Evolutionary conservation across 1,140 invertebrate species (phyloP).

Genomic region (Pteromalus puparum): DNA sequence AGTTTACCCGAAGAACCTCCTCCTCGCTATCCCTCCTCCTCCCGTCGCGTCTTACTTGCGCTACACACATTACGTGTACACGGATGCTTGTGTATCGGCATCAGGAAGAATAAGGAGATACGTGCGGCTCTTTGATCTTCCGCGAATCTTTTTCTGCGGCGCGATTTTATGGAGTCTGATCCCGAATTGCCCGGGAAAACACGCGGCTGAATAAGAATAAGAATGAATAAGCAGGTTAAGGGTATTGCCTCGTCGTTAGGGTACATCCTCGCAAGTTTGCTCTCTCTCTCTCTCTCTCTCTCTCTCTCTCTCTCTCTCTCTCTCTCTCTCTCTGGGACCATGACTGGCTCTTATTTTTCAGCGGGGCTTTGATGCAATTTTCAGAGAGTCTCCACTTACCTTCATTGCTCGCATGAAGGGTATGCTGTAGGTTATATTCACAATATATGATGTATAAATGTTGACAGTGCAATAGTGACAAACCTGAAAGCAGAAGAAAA

Average conservation of each 20-base stretch:
- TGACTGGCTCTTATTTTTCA: neutral
- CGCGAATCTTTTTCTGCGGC: neutral
- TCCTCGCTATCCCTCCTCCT: neutral
- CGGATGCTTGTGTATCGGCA: neutral
- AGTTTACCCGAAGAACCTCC: constrained; percentile 41
- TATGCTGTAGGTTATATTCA: no score
- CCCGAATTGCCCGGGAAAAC: neutral
- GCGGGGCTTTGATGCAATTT: neutral
- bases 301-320: no score
- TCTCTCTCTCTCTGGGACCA: neutral
- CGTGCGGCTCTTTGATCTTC: neutral
- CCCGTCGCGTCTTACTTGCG: neutral
- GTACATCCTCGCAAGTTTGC: no score
- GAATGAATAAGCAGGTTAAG: neutral
- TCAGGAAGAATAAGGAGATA: neutral
- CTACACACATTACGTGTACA: no score
- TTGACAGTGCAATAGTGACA: neutral
- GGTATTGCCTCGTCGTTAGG: neutral
- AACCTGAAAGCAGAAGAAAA: neutral
- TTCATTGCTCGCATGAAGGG: neutral
- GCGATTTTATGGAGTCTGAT: neutral
- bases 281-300: no score
- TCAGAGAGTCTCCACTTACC: neutral
- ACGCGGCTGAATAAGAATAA: neutral
- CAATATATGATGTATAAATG: neutral